phyloP scores from a whole-genome alignment of 2,113 vertebrate genomes.

The Oreochromis tanganicae region DNA sequence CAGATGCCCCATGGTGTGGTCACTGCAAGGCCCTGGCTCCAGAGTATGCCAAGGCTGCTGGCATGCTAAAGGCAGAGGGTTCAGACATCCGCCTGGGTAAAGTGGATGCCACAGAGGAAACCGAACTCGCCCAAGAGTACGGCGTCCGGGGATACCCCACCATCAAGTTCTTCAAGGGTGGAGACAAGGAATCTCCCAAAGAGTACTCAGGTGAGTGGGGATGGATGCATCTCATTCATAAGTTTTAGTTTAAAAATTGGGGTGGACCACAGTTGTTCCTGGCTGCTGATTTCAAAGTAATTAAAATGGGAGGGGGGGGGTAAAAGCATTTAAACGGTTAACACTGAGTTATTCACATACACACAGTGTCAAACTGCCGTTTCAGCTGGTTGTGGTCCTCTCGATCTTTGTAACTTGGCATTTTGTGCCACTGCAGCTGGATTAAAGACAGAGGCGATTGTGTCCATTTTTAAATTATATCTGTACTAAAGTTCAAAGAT shows the following conservation, averaged over 20 bases:
- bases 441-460: neutral
- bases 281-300: neutral
- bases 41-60: constrained; percentile 90
- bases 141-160: constrained; percentile 93
- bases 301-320: neutral
- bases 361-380: rapidly evolving
- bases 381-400: neutral
- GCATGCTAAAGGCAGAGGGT: constrained; percentile 81
- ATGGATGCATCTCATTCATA: neutral
- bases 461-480: neutral
- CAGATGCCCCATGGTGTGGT: constrained; percentile 97
- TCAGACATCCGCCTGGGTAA: constrained; percentile 87
- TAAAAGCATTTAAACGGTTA: rapidly evolving
- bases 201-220: constrained; percentile 85
- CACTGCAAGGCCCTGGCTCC: constrained; percentile 96
- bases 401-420: neutral
- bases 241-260: neutral
- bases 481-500: neutral
- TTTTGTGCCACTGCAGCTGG: neutral
- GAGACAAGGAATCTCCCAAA: constrained; percentile 82
- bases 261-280: neutral
- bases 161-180: constrained; percentile 96
- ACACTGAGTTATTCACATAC: rapidly evolving
- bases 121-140: constrained; percentile 88
- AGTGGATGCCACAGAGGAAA: constrained; percentile 94